Percentiles rank a stretch among this genome's conserved stretches.
These are phyloP conservation scores for Camponotus pennsylvanicus DNA, from an alignment of 1,140 invertebrate genomes.

Conservation along the genomic window DNA sequence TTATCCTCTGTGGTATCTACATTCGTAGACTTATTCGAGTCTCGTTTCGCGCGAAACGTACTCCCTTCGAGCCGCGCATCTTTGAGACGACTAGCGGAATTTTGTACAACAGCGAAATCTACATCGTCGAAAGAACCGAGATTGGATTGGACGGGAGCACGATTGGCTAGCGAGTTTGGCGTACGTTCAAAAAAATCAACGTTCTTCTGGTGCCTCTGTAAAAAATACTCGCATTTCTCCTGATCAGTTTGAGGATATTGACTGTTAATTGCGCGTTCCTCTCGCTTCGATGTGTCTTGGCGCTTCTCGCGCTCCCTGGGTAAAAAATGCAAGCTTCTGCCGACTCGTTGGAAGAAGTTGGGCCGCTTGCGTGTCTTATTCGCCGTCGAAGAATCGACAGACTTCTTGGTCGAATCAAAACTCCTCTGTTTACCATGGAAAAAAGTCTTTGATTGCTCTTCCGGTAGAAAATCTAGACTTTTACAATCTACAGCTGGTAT, in stretches of 20 bases:
- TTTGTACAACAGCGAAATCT: background rate
- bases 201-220: conserved; percentile 69
- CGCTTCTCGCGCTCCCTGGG: conserved; percentile 70
- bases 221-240: conserved; percentile 81
- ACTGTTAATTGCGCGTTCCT: conserved; percentile 56
- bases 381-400: conserved; percentile 50
- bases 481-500: conserved; percentile 68
- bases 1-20: background rate
- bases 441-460: conserved; percentile 64
- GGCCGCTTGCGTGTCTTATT: conserved; percentile 73
- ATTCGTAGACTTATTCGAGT: conserved; percentile 1
- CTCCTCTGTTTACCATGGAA: conserved; percentile 75
- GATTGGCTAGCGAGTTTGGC: conserved; percentile 4
- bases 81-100: background rate
- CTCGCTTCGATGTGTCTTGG: conserved; percentile 62
- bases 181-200: conserved; percentile 73
- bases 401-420: conserved; percentile 75
- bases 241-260: conserved; percentile 65
- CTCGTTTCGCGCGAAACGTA: conserved; percentile 32
- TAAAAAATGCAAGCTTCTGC: conserved; percentile 79
- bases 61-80: conserved; percentile 24
- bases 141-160: conserved; percentile 15
- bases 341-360: conserved; percentile 77
- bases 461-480: conserved; percentile 75
- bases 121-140: conserved; percentile 26